Evolutionary conservation across 2,888 invertebrate genomes (phyloP), one percentile per base, ranked within the genome.

Genomic region (Cecidostiba fungosa): DNA sequence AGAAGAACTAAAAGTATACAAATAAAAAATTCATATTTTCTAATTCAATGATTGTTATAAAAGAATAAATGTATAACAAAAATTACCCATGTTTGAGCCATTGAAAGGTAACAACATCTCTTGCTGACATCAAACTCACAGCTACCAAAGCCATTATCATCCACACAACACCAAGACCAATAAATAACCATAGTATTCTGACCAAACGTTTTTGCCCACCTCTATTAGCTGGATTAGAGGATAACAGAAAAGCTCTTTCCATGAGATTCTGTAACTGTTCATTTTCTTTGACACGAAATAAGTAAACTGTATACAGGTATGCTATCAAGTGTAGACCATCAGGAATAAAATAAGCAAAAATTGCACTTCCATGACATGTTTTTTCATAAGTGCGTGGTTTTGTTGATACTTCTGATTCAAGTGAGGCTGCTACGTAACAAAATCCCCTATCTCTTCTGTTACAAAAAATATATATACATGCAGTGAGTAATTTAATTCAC

Each of bases 181-280:
- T 95, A 89, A 97, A 96, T 70, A 96, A 92, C 96, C 97, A 97
- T 5, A 97, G 92, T 90, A 95, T 95, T 87, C 95, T 95, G 50
- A 97, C 95, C 36, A 97, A 93, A 62, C 95, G 95, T 88, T 95
- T 96, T 73, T 97, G 97, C 89, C 96, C 96, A 74, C 96, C 95
- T 8, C 90, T 89, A 92, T 96, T 95, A 0, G 95, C 95, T 14
- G 96, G 94, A 91, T 95, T 96, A 0, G 96, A 96, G 0, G 97
- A 96, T 86, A 97, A 94, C 54, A 97, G 94, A 91, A 97, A 97
- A 0, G 96, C 97, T 89, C 97, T 95, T 93, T 97, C 97, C 95
- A 97, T 97, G 77, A 97, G 94, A 94, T 97, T 96, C 89, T 97
- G 97, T 79, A 97, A 92, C 90, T 97, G 97, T 91, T 97, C 97